These are phyloP conservation scores for Rhabditoides inermis DNA, from an alignment of 2,888 invertebrate genomes.

Conservation along the genomic window DNA sequence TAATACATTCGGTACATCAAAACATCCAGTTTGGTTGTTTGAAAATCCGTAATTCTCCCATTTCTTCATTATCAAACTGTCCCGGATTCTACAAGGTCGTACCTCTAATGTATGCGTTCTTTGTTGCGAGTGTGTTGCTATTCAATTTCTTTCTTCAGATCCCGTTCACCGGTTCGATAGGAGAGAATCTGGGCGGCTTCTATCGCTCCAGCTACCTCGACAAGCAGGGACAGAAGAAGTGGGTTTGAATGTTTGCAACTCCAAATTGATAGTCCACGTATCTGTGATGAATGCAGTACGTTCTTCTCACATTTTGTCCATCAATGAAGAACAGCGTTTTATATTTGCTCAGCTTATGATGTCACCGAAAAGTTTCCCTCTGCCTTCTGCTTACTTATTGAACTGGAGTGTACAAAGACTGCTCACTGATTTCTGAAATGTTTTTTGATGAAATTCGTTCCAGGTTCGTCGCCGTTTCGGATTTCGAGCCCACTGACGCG, in stretches of 20 bases:
- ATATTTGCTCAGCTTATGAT: not conserved
- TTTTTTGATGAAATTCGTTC: not conserved
- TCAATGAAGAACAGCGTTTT: too few species aligned
- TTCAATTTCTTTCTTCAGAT: conserved; percentile 20
- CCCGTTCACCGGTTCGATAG: conserved; percentile 28
- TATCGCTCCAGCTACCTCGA: conserved; percentile 30
- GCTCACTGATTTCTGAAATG: not conserved
- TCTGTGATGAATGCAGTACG: too few species aligned
- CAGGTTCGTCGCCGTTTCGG: conserved; percentile 12
- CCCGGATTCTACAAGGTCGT: too few species aligned
- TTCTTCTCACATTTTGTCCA: not conserved
- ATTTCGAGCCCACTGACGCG: conserved; percentile 11
- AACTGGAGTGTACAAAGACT: not conserved
- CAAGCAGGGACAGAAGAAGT: conserved; percentile 20
- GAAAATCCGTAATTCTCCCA: too few species aligned
- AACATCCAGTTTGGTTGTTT: too few species aligned
- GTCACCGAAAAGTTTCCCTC: not conserved
- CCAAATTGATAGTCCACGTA: too few species aligned
- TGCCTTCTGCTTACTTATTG: not conserved
- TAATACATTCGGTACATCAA: too few species aligned
- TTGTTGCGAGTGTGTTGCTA: too few species aligned
- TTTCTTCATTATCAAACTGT: too few species aligned
- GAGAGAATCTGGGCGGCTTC: conserved; percentile 23
- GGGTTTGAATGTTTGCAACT: too few species aligned
- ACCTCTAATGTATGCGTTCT: too few species aligned